Evolutionary conservation across 1,140 invertebrate species (phyloP), one percentile per base, ranked within the genome.

Genomic region (Charaxes varanes): DNA sequence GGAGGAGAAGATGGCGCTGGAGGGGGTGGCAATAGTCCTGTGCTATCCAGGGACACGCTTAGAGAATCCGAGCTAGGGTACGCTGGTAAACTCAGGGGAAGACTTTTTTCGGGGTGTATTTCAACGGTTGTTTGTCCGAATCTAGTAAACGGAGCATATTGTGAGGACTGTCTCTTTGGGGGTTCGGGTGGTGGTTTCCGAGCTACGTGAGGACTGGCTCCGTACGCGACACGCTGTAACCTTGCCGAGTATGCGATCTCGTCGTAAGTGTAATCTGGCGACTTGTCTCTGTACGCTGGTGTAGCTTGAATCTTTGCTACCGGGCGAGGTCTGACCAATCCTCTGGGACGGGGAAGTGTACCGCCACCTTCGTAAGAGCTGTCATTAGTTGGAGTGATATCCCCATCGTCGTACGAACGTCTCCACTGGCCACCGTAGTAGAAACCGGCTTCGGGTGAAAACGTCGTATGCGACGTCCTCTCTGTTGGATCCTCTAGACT

Each of bases 331-430:
- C 94, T 90, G 6, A 94, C 92, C 3, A 93, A 85, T 6, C 90
- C 91, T 60, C 94, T 87, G 2, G 94, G 95, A 45, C 95, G 89
- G 0, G 95, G 94, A 43, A 94, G 81, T 2, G 93, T 96, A 14
- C 94, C 93, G 3, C 94, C 94, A 10, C 92, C 91, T 63, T 90
- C 87, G 40, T 92, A 89, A 0, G 85, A 85, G 10, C 85, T 86
- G 79, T 95, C 93, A 65, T 95, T 95, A 34, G 94, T 95, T 1
- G 93, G 93, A 12, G 93, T 95, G 26, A 95, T 90, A 72, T 96
- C 94, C 10, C 93, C 94, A 65, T 96, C 94, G 65, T 96, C 94
- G 67, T 94, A 95, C 32, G 92, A 93, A 38, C 93, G 88, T 46
- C 94, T 87, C 92, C 94, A 95, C 43, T 86, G 85, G 4, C 85